phyloP scores from a whole-genome alignment of 1,140 invertebrate species.

The Copidosoma floridanum region DNA sequence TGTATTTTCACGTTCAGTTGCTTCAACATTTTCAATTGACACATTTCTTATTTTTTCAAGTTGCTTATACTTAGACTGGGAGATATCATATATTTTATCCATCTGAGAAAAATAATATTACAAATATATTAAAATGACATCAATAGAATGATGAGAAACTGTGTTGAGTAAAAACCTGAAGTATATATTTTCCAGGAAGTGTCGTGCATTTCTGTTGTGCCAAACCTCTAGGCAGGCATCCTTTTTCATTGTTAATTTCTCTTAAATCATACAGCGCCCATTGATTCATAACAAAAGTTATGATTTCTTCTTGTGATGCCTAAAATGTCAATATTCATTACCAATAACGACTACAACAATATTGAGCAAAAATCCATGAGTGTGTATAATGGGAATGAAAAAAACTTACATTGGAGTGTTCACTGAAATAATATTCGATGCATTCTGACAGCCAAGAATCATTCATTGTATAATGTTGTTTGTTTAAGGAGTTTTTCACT shows the following conservation, averaged over 20 bases:
- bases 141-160: not conserved
- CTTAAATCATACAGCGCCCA: conserved; percentile 65
- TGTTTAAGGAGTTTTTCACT: conserved; percentile 33
- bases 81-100: conserved; percentile 60
- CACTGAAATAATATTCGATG: conserved; percentile 39
- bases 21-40: conserved; percentile 56
- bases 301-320: conserved; percentile 27
- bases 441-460: conserved; percentile 44
- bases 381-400: not conserved
- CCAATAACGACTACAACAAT: no score
- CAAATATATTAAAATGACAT: not conserved
- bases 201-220: conserved; percentile 44
- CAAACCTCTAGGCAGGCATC: conserved; percentile 60
- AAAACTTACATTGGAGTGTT: conserved; percentile 32
- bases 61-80: conserved; percentile 65
- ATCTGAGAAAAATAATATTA: conserved; percentile 42
- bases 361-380: no score
- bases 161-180: conserved; percentile 56
- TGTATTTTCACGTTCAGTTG: conserved; percentile 53
- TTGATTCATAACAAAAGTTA: conserved; percentile 57
- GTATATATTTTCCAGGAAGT: conserved; percentile 58
- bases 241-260: conserved; percentile 57
- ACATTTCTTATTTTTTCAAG: conserved; percentile 62
- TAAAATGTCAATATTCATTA: no score
- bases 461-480: conserved; percentile 37